Evolutionary conservation across 2,113 vertebrate genomes (phyloP).

Genomic region (Phylloscopus trochiloides): DNA sequence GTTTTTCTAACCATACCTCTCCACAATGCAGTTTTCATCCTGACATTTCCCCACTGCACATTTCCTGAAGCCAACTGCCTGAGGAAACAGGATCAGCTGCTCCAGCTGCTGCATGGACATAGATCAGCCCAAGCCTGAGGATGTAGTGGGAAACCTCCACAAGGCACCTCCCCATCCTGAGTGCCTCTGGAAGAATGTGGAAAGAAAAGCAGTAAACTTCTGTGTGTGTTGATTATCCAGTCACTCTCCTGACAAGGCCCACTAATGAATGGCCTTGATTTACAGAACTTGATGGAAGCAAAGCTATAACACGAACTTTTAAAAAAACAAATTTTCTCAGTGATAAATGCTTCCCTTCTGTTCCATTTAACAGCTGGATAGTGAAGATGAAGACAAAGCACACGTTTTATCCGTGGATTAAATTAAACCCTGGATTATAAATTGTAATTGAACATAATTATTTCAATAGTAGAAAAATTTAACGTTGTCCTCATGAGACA

Average conservation of each 20-base stretch:
- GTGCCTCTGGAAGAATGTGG: background rate
- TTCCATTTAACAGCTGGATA: slow-evolving; percentile 24
- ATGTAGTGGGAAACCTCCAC: background rate
- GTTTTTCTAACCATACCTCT: background rate
- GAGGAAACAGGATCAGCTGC: background rate
- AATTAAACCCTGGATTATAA: slow-evolving; percentile 39
- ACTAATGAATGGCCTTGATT: background rate
- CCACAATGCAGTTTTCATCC: background rate
- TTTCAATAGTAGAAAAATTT: background rate
- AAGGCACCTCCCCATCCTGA: background rate
- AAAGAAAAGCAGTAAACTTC: background rate
- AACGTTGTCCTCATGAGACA: background rate
- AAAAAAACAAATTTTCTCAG: background rate
- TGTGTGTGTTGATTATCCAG: background rate
- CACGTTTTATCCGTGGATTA: background rate
- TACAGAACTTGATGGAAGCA: background rate
- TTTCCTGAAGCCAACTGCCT: background rate
- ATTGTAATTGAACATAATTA: slow-evolving; percentile 29
- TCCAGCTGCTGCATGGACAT: fast-evolving
- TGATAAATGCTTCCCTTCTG: slow-evolving; percentile 15
- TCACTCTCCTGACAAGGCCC: background rate
- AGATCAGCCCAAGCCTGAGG: background rate
- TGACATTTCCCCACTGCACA: background rate
- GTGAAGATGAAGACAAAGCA: slow-evolving; percentile 31
- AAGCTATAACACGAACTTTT: background rate